Conservation (phyloP, 2,888 invertebrate species). For the Sceliomorpha sp. region DNA sequence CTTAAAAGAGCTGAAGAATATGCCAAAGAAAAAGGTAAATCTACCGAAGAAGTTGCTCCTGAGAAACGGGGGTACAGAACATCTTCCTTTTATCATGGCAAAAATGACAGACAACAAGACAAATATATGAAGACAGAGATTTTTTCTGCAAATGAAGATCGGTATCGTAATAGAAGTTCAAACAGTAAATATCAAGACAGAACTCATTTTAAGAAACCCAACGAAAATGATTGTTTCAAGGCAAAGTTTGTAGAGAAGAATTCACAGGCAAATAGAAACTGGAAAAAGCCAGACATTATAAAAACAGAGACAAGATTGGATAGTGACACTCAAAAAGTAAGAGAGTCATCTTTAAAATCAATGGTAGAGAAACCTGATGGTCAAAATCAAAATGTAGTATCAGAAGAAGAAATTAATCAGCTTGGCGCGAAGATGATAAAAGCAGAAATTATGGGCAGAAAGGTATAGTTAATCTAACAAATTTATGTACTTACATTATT, state of each 20-base stretch:
- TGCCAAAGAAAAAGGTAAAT: constrained; percentile 81
- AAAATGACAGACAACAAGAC: constrained; percentile 9
- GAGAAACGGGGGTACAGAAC: constrained; percentile 82
- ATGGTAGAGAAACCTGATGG: too few relatives aligned
- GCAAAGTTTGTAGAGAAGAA: constrained; percentile 32
- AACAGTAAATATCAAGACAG: constrained; percentile 21
- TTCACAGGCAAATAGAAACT: constrained; percentile 57
- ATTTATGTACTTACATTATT: too few relatives aligned
- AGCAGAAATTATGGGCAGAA: constrained; percentile 95
- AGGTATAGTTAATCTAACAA: too few relatives aligned
- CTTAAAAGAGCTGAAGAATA: constrained; percentile 82
- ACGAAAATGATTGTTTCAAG: constrained; percentile 53
- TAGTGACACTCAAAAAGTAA: not conserved
- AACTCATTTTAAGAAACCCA: constrained; percentile 66
- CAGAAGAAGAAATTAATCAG: constrained; percentile 93
- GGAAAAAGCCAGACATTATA: constrained; percentile 62
- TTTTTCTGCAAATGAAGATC: too few relatives aligned
- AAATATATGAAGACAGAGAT: constrained; percentile 4
- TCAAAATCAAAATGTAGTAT: too few relatives aligned
- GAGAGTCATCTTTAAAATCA: too few relatives aligned
- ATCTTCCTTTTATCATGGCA: not conserved
- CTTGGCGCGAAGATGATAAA: constrained; percentile 94
- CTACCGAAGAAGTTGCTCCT: constrained; percentile 82
- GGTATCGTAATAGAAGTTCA: too few relatives aligned
- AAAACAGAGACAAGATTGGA: constrained; percentile 32